These are phyloP conservation scores for Hydrochoerus hydrochaeris DNA, from an alignment of 2,113 vertebrate species.

Conservation along the genomic window DNA sequence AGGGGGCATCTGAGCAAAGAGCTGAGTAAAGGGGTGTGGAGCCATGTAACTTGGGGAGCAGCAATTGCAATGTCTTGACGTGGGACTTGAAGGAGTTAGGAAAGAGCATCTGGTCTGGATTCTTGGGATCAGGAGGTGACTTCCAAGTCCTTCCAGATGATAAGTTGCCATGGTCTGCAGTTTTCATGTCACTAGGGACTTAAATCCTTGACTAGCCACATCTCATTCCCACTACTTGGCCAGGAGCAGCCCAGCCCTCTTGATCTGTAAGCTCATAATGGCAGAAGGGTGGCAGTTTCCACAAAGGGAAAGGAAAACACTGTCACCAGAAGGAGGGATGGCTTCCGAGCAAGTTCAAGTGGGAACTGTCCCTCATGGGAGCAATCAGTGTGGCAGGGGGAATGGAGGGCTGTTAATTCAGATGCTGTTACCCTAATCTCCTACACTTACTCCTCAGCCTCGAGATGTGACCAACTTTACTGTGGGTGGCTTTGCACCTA, in stretches of 20 bases:
- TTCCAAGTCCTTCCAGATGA: neutral
- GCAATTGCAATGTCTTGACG: neutral
- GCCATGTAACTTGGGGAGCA: neutral
- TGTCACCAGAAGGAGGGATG: neutral
- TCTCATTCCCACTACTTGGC: neutral
- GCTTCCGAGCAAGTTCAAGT: neutral
- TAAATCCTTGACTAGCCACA: neutral
- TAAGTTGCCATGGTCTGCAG: neutral
- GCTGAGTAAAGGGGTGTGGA: neutral
- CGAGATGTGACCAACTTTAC: conserved; percentile 96
- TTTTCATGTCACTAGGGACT: neutral
- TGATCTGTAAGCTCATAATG: neutral
- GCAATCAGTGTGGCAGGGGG: neutral
- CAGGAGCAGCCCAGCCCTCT: neutral
- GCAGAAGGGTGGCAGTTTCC: neutral
- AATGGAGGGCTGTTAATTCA: neutral
- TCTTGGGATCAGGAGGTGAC: neutral
- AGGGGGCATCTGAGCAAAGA: neutral
- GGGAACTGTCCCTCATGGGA: neutral
- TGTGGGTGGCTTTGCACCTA: conserved; percentile 93
- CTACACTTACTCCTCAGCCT: conserved; percentile 85
- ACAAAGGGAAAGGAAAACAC: neutral
- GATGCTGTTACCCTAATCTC: neutral
- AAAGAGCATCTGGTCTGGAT: neutral
- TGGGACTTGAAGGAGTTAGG: neutral